Evolutionary conservation across 2,888 invertebrate species (phyloP).

Genomic region (Meloe dianella): DNA sequence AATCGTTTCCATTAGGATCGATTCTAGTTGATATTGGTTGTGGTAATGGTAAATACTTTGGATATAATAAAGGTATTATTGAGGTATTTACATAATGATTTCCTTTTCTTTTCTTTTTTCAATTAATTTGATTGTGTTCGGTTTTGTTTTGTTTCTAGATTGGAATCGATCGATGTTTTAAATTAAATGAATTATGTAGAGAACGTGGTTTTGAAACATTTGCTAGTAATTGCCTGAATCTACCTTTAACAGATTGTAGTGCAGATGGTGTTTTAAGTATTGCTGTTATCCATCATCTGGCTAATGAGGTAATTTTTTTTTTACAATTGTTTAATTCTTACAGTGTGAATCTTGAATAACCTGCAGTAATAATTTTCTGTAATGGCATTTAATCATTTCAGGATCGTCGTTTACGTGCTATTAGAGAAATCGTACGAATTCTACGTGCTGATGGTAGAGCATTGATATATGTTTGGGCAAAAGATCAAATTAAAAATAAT

Average conservation of each 20-base stretch:
- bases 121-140: neutral
- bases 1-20: constrained; percentile 69
- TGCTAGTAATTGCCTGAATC: constrained; percentile 75
- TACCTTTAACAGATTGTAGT: constrained; percentile 71
- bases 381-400: constrained; percentile 50
- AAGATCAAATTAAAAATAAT: constrained; percentile 76
- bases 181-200: constrained; percentile 70
- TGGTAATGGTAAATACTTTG: constrained; percentile 97
- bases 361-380: too few relatives aligned
- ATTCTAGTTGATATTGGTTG: constrained; percentile 92
- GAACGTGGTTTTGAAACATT: constrained; percentile 71
- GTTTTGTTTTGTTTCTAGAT: constrained; percentile 61
- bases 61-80: constrained; percentile 64
- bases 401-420: constrained; percentile 75
- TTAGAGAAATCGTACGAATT: constrained; percentile 77
- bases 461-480: constrained; percentile 96
- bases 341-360: too few relatives aligned
- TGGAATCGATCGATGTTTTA: constrained; percentile 81
- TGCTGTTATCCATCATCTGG: constrained; percentile 96
- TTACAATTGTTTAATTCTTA: neutral
- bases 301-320: constrained; percentile 68
- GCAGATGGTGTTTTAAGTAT: constrained; percentile 90
- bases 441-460: constrained; percentile 76
- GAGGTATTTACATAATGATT: constrained; percentile 62
- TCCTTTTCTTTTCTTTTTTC: constrained; percentile 10